Evolutionary conservation across 2,113 vertebrate species (phyloP).

Genomic region (Oryzias melastigma): DNA sequence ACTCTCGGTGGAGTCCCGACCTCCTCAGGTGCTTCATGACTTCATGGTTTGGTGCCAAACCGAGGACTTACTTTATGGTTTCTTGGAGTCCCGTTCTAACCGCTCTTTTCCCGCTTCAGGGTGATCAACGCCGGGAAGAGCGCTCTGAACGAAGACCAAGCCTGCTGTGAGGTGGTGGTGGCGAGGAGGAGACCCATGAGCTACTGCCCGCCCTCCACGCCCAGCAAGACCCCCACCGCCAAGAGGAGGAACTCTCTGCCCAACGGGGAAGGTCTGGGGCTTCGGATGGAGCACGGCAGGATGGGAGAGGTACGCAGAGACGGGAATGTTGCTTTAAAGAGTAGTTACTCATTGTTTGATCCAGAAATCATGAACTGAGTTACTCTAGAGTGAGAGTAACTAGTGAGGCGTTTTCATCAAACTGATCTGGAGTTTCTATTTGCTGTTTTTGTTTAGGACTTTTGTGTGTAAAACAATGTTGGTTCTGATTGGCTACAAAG

Average conservation of each 20-base stretch:
- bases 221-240: conserved; percentile 62
- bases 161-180: conserved; percentile 70
- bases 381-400: no score
- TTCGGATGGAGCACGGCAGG: conserved; percentile 46
- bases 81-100: not conserved
- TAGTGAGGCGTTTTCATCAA: no score
- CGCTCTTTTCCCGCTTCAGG: conserved; percentile 27
- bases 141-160: conserved; percentile 71
- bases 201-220: conserved; percentile 66
- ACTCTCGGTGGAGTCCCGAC: no score
- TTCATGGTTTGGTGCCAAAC: no score
- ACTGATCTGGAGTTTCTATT: no score
- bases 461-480: no score
- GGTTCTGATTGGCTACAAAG: no score
- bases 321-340: not conserved
- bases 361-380: not conserved
- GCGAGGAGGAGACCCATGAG: conserved; percentile 64
- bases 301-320: conserved; percentile 47
- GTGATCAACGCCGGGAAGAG: conserved; percentile 76
- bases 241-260: conserved; percentile 70
- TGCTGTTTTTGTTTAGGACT: no score
- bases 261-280: conserved; percentile 63
- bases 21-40: no score
- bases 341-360: no score
- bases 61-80: not conserved